A percentile compares a stretch with the other conserved stretches of the same genome.
Conservation (phyloP, 2,797 vertebrate genomes). For the Ispidina picta region DNA sequence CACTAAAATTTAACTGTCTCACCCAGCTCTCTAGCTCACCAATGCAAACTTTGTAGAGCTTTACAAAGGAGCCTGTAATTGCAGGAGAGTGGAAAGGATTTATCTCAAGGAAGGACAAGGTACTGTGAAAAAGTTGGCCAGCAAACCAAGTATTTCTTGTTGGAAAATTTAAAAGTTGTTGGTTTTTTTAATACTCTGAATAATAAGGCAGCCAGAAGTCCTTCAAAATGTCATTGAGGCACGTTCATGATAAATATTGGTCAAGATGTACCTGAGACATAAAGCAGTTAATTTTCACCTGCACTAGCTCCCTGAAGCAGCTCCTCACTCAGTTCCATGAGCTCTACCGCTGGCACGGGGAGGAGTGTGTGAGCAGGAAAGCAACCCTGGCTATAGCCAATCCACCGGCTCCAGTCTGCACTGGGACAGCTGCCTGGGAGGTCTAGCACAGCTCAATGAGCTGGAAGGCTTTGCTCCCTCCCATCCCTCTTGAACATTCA, state of each 20-base stretch:
- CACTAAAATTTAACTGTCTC: not conserved
- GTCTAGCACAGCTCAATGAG: not conserved
- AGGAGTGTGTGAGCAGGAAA: not conserved
- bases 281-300: not conserved
- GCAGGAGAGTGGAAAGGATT: not conserved
- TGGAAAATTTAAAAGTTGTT: not conserved
- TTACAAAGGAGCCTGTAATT: not conserved
- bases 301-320: not conserved
- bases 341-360: rapidly evolving
- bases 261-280: not conserved
- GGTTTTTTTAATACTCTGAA: not conserved
- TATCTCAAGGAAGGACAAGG: not conserved
- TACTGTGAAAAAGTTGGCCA: not conserved
- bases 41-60: not conserved
- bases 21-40: not conserved
- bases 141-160: not conserved
- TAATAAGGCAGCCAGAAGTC: not conserved
- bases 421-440: not conserved
- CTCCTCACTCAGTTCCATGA: not conserved
- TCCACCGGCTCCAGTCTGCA: not conserved
- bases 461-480: not conserved
- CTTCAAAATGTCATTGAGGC: not conserved
- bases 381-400: not conserved
- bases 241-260: not conserved
- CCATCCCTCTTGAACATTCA: rapidly evolving